Conservation (phyloP, 2,888 invertebrate species). For the Globia sparganii region DNA sequence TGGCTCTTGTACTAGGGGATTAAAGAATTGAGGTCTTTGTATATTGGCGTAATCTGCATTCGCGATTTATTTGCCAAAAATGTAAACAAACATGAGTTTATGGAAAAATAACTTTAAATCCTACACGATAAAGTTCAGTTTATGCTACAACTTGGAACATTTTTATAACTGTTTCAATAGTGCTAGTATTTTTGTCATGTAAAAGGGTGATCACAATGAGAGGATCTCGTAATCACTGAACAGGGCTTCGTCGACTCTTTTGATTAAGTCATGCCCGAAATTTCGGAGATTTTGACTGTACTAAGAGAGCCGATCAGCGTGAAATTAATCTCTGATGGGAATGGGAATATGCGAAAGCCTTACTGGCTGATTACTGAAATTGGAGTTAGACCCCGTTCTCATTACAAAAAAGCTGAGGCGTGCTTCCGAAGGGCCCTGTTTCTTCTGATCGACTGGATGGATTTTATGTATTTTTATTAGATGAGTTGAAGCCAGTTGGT, state of each 20-base stretch:
- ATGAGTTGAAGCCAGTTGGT: not conserved
- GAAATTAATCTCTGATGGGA: not conserved
- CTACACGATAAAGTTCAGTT: too few species aligned
- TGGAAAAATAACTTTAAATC: too few species aligned
- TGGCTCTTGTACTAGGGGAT: not conserved
- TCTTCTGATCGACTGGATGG: not conserved
- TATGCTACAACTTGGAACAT: too few species aligned
- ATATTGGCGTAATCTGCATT: too few species aligned
- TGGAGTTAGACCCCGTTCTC: not conserved
- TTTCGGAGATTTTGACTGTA: not conserved
- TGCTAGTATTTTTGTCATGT: not conserved
- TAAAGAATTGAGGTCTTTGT: not conserved
- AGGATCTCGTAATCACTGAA: not conserved
- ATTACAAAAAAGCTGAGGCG: not conserved
- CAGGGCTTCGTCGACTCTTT: not conserved
- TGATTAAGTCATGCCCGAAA: not conserved
- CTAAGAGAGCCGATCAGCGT: not conserved
- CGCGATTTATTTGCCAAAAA: too few species aligned
- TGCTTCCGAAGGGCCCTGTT: not conserved
- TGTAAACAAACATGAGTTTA: too few species aligned
- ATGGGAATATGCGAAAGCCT: not conserved
- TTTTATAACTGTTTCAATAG: too few species aligned
- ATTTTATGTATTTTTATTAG: not conserved
- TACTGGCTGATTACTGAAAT: not conserved
- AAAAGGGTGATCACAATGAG: not conserved